phyloP scores from a whole-genome alignment of 2,888 invertebrate species.

The Thymelicus sylvestris region DNA sequence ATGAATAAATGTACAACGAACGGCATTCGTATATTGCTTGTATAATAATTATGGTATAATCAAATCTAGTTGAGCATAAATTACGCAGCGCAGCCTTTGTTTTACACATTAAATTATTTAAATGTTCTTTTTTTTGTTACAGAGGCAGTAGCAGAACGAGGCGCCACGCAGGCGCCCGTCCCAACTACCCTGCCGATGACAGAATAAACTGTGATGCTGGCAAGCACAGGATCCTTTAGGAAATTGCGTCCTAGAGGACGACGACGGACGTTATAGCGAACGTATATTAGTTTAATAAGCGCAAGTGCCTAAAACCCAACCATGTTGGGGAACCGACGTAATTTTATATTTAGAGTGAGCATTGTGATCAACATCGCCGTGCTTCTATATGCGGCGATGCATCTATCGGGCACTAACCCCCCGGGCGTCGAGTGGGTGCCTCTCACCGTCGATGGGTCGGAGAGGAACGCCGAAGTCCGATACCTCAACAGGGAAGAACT shows the following conservation, averaged over 20 bases:
- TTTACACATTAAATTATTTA: conserved; percentile 14
- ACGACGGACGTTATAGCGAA: conserved; percentile 77
- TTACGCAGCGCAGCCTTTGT: neutral
- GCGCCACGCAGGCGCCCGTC: conserved; percentile 68
- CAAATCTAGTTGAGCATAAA: neutral
- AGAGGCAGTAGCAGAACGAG: conserved; percentile 60
- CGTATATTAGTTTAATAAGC: conserved; percentile 62
- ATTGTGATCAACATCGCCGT: conserved; percentile 90
- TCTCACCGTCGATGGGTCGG: conserved; percentile 67
- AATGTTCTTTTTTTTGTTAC: conserved; percentile 57
- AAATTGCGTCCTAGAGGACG: conserved; percentile 84
- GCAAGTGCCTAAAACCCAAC: conserved; percentile 74
- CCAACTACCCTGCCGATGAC: conserved; percentile 72
- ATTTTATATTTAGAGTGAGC: conserved; percentile 90
- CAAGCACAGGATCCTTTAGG: conserved; percentile 77
- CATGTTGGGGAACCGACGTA: conserved; percentile 83
- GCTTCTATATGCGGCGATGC: conserved; percentile 89
- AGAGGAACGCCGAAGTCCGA: conserved; percentile 61
- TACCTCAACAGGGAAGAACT: conserved; percentile 59
- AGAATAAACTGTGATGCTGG: conserved; percentile 83
- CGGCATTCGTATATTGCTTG: neutral
- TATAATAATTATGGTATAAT: conserved; percentile 14
- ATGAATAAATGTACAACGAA: too few species aligned
- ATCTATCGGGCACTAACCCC: conserved; percentile 71
- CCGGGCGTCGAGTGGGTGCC: conserved; percentile 71